Percentiles rank a stretch among this genome's conserved stretches.
Evolutionary conservation across 2,888 invertebrate genomes (phyloP).

Genomic region (Trachelus iudaicus): DNA sequence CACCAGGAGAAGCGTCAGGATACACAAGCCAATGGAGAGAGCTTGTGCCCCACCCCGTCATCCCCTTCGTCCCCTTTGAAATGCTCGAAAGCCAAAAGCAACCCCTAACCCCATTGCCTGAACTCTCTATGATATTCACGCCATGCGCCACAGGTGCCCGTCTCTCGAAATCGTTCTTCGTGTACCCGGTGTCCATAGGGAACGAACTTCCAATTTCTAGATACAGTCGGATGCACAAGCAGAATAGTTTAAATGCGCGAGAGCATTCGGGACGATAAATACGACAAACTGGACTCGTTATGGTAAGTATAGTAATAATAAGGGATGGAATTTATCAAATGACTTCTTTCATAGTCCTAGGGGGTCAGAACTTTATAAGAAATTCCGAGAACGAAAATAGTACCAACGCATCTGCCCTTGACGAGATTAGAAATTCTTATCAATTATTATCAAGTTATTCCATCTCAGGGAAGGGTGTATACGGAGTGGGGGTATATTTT

Average conservation of each 20-base stretch:
- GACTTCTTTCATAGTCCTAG: neutral
- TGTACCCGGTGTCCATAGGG: neutral
- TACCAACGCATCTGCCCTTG: neutral
- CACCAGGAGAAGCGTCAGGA: neutral
- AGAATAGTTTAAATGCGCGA: neutral
- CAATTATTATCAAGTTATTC: too few relatives aligned
- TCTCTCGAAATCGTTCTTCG: neutral
- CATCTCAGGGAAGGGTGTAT: neutral
- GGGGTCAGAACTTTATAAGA: neutral
- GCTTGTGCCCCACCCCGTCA: neutral
- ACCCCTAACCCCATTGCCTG: neutral
- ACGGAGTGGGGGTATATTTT: neutral
- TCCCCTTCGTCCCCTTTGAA: neutral
- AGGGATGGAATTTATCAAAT: neutral
- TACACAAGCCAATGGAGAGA: neutral
- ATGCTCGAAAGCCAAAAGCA: neutral
- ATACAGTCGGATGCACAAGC: neutral
- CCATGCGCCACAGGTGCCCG: neutral
- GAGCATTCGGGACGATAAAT: neutral
- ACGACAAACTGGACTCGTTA: neutral
- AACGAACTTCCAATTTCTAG: neutral
- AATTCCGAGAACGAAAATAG: neutral
- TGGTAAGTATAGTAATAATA: neutral
- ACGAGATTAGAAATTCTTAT: neutral
- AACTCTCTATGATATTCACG: neutral